phyloP scores from a whole-genome alignment of 2,113 vertebrate genomes.

The Ibidorhyncha struthersii region DNA sequence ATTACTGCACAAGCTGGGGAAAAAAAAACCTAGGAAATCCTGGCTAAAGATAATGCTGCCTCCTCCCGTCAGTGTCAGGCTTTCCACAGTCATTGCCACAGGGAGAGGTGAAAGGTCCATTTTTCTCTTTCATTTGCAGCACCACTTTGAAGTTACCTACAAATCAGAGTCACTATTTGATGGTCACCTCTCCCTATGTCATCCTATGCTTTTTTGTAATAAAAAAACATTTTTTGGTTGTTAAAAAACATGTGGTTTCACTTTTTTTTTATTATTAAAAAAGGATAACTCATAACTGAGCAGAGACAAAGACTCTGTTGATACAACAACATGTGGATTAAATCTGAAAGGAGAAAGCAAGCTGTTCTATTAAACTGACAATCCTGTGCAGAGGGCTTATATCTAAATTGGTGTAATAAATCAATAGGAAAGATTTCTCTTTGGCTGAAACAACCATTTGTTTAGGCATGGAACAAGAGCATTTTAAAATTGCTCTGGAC shows the following conservation, averaged over 20 bases:
- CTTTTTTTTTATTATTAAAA: neutral
- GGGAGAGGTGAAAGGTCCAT: neutral
- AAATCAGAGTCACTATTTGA: neutral
- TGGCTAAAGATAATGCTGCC: neutral
- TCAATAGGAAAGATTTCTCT: slow-evolving; percentile 23
- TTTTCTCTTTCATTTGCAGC: neutral
- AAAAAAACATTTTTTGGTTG: neutral
- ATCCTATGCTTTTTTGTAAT: neutral
- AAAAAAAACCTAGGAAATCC: neutral
- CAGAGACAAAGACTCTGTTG: slow-evolving; percentile 51
- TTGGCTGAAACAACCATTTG: slow-evolving; percentile 19
- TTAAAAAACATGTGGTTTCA: slow-evolving; percentile 25
- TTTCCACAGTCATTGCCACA: neutral
- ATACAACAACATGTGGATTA: slow-evolving; percentile 63
- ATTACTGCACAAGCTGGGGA: neutral
- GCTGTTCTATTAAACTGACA: slow-evolving; percentile 39
- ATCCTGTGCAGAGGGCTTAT: slow-evolving; percentile 27
- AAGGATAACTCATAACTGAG: slow-evolving; percentile 8
- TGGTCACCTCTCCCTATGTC: neutral
- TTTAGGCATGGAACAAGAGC: neutral
- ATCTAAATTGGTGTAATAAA: slow-evolving; percentile 55
- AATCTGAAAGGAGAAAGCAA: slow-evolving; percentile 58
- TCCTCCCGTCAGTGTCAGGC: neutral
- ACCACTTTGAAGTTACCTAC: neutral
- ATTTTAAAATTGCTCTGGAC: slow-evolving; percentile 4